Evolutionary conservation across 2,797 vertebrate species (phyloP).

Genomic region (Alectoris magna): DNA sequence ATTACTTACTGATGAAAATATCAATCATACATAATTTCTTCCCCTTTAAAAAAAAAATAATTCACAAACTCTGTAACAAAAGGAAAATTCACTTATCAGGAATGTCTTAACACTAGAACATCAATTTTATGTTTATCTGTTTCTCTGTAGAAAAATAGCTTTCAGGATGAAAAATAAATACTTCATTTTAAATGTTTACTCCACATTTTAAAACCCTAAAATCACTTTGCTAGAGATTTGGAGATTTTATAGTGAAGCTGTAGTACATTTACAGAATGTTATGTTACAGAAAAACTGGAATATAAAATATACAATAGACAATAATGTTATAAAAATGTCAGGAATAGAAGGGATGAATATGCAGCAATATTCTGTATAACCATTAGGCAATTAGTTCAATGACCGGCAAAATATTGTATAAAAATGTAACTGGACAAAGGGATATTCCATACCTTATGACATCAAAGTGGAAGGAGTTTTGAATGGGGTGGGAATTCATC

Average conservation of each 20-base stretch:
- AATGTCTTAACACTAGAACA: background rate
- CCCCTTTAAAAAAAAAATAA: too few relatives aligned
- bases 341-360: fast-evolving
- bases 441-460: too few relatives aligned
- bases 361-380: background rate
- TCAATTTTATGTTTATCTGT: background rate
- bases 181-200: background rate
- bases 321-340: background rate
- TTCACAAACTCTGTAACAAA: background rate
- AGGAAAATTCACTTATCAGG: background rate
- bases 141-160: background rate
- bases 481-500: too few relatives aligned
- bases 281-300: background rate
- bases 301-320: too few relatives aligned
- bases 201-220: background rate
- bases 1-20: background rate
- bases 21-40: background rate
- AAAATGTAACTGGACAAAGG: background rate
- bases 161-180: background rate
- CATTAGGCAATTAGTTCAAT: background rate
- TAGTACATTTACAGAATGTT: background rate
- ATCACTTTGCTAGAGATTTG: background rate
- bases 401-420: background rate
- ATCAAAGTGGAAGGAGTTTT: too few relatives aligned
- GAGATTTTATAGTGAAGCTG: background rate